Evolutionary conservation across 92 coral and sea anemone species (phyloP).

Genomic region (Phenganax subtilis): DNA sequence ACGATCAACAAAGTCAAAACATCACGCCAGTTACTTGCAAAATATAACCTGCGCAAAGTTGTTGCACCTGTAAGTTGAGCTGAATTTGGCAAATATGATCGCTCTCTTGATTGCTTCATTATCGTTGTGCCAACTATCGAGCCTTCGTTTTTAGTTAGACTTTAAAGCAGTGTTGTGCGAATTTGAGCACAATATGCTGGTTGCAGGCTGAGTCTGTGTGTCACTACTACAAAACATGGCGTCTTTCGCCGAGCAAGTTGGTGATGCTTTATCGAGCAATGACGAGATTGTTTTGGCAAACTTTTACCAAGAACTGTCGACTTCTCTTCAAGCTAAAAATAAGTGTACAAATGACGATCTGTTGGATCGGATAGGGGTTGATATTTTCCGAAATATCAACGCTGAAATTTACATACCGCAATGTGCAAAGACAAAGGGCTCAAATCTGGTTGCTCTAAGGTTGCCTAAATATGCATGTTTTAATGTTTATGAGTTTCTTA

Average conservation of each 20-base stretch:
- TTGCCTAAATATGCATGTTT: neutral
- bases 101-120: neutral
- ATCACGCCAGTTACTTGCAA: neutral
- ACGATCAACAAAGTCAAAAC: no score
- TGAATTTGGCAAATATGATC: neutral
- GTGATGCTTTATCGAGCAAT: neutral
- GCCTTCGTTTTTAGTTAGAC: neutral
- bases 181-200: neutral
- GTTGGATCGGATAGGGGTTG: neutral
- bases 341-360: neutral
- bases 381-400: slow-evolving; percentile 1
- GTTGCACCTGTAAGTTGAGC: neutral
- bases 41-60: neutral
- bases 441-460: slow-evolving; percentile 7
- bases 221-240: neutral
- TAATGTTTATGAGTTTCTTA: neutral
- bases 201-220: neutral
- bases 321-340: neutral
- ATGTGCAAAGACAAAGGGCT: neutral
- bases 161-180: neutral
- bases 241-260: neutral
- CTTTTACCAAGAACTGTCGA: neutral
- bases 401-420: slow-evolving; percentile 8
- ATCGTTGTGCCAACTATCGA: neutral
- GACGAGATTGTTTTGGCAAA: neutral